These are phyloP conservation scores for Diplodus puntazzo DNA, from an alignment of 2,797 vertebrate genomes.

Conservation along the genomic window DNA sequence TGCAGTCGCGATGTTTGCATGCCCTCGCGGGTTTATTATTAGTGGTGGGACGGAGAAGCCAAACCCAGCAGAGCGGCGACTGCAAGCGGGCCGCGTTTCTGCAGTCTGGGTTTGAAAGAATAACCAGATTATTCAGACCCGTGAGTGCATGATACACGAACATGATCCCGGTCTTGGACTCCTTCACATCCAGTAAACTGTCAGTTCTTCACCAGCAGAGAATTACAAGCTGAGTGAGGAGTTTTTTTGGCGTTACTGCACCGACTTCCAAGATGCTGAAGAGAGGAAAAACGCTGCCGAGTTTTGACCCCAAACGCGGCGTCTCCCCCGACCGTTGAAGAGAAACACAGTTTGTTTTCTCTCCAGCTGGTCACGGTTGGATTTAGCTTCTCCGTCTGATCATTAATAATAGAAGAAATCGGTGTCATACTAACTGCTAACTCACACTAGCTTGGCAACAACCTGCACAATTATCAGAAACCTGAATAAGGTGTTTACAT, in stretches of 20 bases:
- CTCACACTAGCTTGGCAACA: not conserved
- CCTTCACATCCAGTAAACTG: not conserved
- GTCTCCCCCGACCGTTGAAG: not conserved
- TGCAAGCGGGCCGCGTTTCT: not conserved
- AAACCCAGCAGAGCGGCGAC: slow-evolving; percentile 27
- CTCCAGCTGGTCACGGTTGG: not conserved
- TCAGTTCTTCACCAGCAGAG: slow-evolving; percentile 1
- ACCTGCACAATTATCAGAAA: not conserved
- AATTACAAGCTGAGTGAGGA: slow-evolving; percentile 8
- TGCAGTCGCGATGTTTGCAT: slow-evolving; percentile 1
- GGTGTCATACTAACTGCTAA: not conserved
- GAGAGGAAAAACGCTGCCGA: not conserved
- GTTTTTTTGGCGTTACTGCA: not conserved
- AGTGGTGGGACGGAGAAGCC: slow-evolving; percentile 37
- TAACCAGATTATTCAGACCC: slow-evolving; percentile 5
- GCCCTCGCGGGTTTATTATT: slow-evolving; percentile 27
- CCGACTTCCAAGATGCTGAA: slow-evolving; percentile 1
- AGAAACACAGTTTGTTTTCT: slow-evolving; percentile 21
- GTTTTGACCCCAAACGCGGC: slow-evolving; percentile 3
- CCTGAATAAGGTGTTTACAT: not conserved
- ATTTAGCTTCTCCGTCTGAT: not conserved
- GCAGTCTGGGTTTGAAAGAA: not conserved
- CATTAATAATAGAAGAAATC: not conserved
- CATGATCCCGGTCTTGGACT: not conserved
- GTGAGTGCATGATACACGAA: not conserved